Evolutionary conservation across 2,888 invertebrate species (phyloP), one percentile per base, ranked within the genome.

Genomic region (Sphaeridia pumilis): DNA sequence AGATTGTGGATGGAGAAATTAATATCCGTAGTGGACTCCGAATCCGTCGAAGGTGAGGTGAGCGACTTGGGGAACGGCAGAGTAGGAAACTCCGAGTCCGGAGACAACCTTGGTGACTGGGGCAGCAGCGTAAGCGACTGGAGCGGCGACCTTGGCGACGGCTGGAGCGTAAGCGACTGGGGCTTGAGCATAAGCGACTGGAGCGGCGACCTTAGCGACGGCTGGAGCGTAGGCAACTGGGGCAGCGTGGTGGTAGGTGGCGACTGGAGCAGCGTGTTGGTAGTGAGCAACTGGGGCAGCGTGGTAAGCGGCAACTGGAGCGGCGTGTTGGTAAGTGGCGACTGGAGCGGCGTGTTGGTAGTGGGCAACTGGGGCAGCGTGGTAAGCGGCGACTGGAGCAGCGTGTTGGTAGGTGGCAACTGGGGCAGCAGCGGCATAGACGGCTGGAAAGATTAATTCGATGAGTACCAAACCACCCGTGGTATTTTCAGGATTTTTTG

Each of bases 31-130:
- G 34, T 49, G 47, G 34, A 45, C 54, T 14, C 27, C 49, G 27
- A 46, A 31, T 31, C 49, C 47, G 47, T 54, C 49, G 54, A 53
- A 56, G 26, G 35, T 38, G 53, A 44, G 50, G 51, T 54, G 51
- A 31, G 54, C 54, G 35, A 50, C 43, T 41, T 54, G 46, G 20
- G 53, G 52, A 27, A 48, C 41, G 43, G 46, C 46, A 31, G 41
- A 41, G 47, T 52, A 52, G 21, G 27, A 21, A 25, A 52, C 52
- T 47, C 44, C 50, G 36, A 49, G 34, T 24, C 49, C 49, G 48
- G 48, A 26, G 28, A 38, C 44, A 12, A 45, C 25, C 24, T 44
- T 31, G 28, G 49, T 46, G 24, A 49, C 53, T 27, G 22, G 22
- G 35, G 49, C 49, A 21, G 26, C 49, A 14, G 35, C 22, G 21